Evolutionary conservation across 2,113 vertebrate genomes (phyloP).

Genomic region (Machaerirhynchus nigripectus): DNA sequence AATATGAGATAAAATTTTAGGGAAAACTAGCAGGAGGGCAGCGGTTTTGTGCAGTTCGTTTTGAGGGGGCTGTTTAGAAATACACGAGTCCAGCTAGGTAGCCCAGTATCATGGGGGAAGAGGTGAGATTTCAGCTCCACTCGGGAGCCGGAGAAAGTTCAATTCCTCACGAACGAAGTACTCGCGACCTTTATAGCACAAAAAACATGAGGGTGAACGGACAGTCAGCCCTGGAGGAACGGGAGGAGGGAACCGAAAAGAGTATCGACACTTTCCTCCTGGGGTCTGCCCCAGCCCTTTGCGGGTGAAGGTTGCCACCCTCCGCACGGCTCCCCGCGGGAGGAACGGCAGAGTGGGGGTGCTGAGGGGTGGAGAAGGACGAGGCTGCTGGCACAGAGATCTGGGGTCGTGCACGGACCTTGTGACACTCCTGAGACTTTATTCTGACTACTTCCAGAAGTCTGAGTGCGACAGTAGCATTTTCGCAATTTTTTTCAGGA

Average conservation of each 20-base stretch:
- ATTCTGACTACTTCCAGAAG: background rate
- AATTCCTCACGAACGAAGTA: background rate
- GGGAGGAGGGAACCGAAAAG: background rate
- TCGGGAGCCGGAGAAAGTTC: background rate
- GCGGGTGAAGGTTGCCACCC: background rate
- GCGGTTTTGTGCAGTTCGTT: background rate
- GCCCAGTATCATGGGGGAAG: accelerated
- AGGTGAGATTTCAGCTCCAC: background rate
- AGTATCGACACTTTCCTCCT: background rate
- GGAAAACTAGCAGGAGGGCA: background rate
- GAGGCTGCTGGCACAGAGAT: background rate
- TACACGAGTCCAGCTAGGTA: background rate
- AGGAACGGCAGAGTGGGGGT: accelerated
- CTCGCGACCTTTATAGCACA: background rate
- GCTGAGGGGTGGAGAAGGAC: background rate
- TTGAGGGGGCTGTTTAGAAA: background rate
- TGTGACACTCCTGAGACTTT: background rate
- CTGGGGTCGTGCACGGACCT: background rate
- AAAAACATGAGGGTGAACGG: background rate
- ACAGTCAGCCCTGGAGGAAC: too few species aligned
- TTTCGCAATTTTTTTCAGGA: background rate
- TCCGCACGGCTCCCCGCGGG: background rate
- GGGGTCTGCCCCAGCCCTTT: background rate
- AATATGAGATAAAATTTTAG: background rate
- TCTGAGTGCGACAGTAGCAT: background rate